Conservation (phyloP, 2,888 invertebrate genomes). For the Notocelia uddmanniana region DNA sequence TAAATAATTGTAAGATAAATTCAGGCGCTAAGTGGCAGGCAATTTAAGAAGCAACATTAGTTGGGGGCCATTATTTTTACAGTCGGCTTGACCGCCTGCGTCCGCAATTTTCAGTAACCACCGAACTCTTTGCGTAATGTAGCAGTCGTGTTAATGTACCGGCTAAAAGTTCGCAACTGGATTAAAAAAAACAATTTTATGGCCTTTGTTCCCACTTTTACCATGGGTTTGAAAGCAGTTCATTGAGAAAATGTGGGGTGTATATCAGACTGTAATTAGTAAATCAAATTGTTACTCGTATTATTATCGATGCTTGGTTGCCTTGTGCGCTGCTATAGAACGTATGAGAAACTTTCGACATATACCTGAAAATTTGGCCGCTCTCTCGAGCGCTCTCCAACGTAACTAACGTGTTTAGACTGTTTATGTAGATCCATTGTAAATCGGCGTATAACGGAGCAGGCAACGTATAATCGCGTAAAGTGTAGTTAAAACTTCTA, state of each 20-base stretch:
- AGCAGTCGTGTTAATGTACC: constrained; percentile 60
- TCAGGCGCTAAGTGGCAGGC: constrained; percentile 59
- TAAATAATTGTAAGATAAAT: too few relatives aligned
- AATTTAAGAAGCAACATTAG: constrained; percentile 71
- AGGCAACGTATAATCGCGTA: constrained; percentile 55
- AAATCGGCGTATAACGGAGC: constrained; percentile 52
- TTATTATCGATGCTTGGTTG: constrained; percentile 38
- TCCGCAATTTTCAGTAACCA: constrained; percentile 58
- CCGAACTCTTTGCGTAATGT: constrained; percentile 55
- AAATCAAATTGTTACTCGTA: too few relatives aligned
- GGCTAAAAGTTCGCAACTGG: constrained; percentile 57
- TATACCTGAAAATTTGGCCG: constrained; percentile 8
- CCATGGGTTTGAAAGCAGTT: not conserved
- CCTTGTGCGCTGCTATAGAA: not conserved
- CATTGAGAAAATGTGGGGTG: constrained; percentile 33
- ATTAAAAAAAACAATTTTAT: constrained; percentile 28
- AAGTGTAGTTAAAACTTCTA: constrained; percentile 67
- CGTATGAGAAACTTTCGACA: constrained; percentile 7
- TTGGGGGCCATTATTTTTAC: constrained; percentile 77
- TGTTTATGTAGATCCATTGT: constrained; percentile 44
- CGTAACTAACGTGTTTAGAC: constrained; percentile 16
- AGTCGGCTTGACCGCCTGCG: constrained; percentile 69
- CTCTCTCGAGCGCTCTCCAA: constrained; percentile 8
- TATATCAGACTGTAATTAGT: constrained; percentile 9
- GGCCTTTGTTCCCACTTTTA: not conserved